A percentile compares a stretch with the other conserved stretches of the same genome.
phyloP scores from a whole-genome alignment of 2,888 invertebrate species.

The Vandiemenella viatica region DNA sequence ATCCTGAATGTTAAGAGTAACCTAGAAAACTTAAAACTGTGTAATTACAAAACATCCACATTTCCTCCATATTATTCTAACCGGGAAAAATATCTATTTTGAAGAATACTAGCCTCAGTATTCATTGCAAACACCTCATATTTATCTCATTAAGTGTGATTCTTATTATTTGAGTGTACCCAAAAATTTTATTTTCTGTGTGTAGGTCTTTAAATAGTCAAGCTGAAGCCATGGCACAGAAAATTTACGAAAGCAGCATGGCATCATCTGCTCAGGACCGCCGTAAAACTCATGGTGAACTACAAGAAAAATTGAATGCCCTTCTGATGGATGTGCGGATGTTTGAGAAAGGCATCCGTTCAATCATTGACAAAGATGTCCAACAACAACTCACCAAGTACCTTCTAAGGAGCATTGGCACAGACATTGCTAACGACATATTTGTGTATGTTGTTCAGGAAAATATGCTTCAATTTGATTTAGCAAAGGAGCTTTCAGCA shows the following conservation, averaged over 20 bases:
- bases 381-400: constrained; percentile 64
- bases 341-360: constrained; percentile 61
- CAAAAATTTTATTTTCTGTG: too few species aligned
- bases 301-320: constrained; percentile 70
- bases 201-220: constrained; percentile 58
- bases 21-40: too few species aligned
- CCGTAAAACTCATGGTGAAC: constrained; percentile 62
- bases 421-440: constrained; percentile 66
- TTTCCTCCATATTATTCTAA: too few species aligned
- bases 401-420: constrained; percentile 66
- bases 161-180: too few species aligned
- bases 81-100: too few species aligned
- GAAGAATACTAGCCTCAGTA: too few species aligned
- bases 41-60: too few species aligned
- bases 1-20: too few species aligned
- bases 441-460: constrained; percentile 65
- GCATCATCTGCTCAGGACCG: constrained; percentile 51
- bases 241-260: constrained; percentile 57
- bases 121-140: too few species aligned
- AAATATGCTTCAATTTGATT: constrained; percentile 30
- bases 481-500: constrained; percentile 23
- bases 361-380: constrained; percentile 28
- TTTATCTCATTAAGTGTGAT: too few species aligned
- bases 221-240: constrained; percentile 51
- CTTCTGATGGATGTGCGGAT: constrained; percentile 58